phyloP scores from a whole-genome alignment of 2,797 vertebrate genomes.

The Gallirallus australis region DNA sequence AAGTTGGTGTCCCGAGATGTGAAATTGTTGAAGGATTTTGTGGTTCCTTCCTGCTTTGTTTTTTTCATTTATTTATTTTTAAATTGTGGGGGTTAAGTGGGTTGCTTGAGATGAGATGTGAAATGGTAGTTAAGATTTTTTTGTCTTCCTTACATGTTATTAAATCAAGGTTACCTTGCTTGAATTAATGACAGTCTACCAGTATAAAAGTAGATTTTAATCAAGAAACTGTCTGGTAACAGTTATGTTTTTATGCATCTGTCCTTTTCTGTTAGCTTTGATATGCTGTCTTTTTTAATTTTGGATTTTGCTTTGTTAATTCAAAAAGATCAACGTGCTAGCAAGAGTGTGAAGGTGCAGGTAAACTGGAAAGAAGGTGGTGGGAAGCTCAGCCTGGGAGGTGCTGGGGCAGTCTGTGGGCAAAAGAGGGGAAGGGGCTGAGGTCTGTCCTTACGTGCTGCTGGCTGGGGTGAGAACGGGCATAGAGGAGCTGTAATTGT shows the following conservation, averaged over 20 bases:
- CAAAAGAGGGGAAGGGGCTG: neutral
- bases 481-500: neutral
- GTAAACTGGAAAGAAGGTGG: neutral
- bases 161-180: neutral
- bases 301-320: neutral
- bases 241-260: rapidly evolving
- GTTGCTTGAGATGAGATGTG: neutral
- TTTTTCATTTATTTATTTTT: neutral
- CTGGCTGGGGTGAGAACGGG: neutral
- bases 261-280: neutral
- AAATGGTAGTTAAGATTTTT: neutral
- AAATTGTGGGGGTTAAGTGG: neutral
- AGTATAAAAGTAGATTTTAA: neutral
- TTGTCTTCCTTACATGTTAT: neutral
- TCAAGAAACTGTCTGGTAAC: neutral
- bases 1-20: neutral
- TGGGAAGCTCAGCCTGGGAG: neutral
- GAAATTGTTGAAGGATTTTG: neutral
- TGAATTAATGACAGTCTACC: neutral
- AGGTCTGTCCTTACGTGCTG: neutral
- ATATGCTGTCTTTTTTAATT: neutral
- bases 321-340: rapidly evolving
- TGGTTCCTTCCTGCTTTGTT: rapidly evolving
- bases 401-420: no score
- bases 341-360: rapidly evolving